A percentile compares a stretch with the other conserved stretches of the same genome.
phyloP scores from a whole-genome alignment of 1,140 invertebrate genomes.

The Microplitis mediator region DNA sequence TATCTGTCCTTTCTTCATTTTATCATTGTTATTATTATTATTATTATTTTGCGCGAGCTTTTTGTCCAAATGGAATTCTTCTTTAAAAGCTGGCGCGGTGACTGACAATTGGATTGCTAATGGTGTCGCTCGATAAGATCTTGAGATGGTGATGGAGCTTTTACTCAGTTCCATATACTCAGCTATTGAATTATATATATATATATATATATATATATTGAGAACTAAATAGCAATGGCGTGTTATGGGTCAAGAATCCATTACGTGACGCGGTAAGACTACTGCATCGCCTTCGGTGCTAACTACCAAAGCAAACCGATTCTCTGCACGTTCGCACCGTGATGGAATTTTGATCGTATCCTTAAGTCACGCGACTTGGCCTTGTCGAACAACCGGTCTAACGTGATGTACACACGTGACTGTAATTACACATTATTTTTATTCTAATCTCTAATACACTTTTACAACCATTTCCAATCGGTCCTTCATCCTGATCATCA shows the following conservation, averaged over 20 bases:
- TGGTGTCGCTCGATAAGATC: conserved; percentile 18
- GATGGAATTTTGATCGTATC: conserved; percentile 35
- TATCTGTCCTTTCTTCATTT: too few species aligned
- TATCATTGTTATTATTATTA: too few species aligned
- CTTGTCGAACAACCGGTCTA: conserved; percentile 28
- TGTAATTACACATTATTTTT: conserved; percentile 12
- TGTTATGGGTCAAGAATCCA: conserved; percentile 40
- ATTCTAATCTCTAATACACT: background rate
- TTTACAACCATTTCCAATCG: too few species aligned
- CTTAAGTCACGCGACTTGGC: conserved; percentile 27
- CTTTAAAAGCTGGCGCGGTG: background rate
- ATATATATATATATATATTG: background rate
- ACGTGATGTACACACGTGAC: conserved; percentile 28
- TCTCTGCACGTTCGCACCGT: conserved; percentile 33
- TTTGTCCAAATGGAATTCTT: too few species aligned
- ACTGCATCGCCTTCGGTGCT: conserved; percentile 31
- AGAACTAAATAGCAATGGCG: conserved; percentile 24
- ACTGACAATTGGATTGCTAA: conserved; percentile 9
- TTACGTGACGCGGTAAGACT: conserved; percentile 24
- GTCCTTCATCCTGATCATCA: too few species aligned
- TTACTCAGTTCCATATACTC: background rate
- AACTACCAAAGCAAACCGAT: conserved; percentile 31
- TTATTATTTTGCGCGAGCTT: too few species aligned
- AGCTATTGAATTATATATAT: background rate
- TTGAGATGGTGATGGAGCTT: background rate